A percentile compares a stretch with the other conserved stretches of the same genome.
These are phyloP conservation scores for Heliothis peltigera DNA, from an alignment of 2,888 invertebrate species.

Conservation along the genomic window DNA sequence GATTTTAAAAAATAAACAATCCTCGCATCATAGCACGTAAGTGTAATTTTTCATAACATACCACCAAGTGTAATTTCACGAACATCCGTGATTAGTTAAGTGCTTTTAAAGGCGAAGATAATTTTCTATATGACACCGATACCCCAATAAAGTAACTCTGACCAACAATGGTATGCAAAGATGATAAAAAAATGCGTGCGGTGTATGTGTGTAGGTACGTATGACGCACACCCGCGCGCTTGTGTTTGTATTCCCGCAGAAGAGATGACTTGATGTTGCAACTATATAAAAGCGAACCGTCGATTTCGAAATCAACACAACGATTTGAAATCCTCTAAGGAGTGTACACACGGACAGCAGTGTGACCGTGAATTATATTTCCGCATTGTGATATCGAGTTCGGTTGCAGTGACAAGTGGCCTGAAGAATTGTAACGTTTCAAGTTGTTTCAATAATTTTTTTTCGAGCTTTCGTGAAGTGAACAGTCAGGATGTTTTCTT, in stretches of 20 bases:
- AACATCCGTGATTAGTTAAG: constrained; percentile 64
- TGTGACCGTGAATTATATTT: constrained; percentile 81
- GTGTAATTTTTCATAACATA: constrained; percentile 57
- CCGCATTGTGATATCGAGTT: constrained; percentile 79
- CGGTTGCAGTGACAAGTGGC: constrained; percentile 76
- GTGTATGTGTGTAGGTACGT: constrained; percentile 68
- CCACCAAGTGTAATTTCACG: constrained; percentile 62
- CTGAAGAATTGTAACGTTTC: constrained; percentile 72
- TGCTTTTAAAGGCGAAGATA: constrained; percentile 67
- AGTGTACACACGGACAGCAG: constrained; percentile 79
- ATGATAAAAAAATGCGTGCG: constrained; percentile 80
- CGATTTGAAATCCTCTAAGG: constrained; percentile 86
- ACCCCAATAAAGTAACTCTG: constrained; percentile 80
- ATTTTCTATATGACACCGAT: constrained; percentile 78
- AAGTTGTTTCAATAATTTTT: constrained; percentile 54
- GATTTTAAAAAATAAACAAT: constrained; percentile 42
- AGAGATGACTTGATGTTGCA: constrained; percentile 86
- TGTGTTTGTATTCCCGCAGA: constrained; percentile 74
- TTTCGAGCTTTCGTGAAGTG: constrained; percentile 69
- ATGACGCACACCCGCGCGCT: constrained; percentile 68
- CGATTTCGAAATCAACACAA: constrained; percentile 89
- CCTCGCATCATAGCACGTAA: constrained; percentile 6
- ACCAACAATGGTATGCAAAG: constrained; percentile 79
- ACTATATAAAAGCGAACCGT: constrained; percentile 88
- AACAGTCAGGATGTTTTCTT: constrained; percentile 77